Base-by-base conservation (phyloP, 2,888 invertebrate genomes). In the Megamerina dolium region DNA sequence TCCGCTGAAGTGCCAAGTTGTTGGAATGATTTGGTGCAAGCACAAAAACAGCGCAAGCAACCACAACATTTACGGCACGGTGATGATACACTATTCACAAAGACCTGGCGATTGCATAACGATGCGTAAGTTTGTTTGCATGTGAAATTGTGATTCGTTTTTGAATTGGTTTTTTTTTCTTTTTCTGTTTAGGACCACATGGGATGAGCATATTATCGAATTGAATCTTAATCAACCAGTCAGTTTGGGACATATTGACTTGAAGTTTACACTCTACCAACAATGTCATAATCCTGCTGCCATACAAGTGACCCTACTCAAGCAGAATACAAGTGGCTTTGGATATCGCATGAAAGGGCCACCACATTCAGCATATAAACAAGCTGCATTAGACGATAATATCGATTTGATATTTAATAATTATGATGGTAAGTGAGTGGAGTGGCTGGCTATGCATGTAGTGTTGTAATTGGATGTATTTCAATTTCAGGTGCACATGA, bases 171-270 rank as follows among this genome's bases (percentile, higher is more conserved):
- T 21, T 21, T 18, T 16, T 21, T 26, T 33, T 29, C 16, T 3
- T 20, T 27, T 45, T 37, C 33, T n/a, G 41, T 51, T 13, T 60
- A 79, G 79, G 38, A 80, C 87, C 17, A 90, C 92, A 0, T 92
- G 90, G 88, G 90, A 92, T 61, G 93, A 94, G 63, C 93, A 94
- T 59, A 80, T 93, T 19, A 83, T 94, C 58, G 94, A 94, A 67
- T 73, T 94, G 6, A 88, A 90, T 1, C 67, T 94, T 41, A 88
- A 91, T 0, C 81, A 84, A 52, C 82, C 83, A 37, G 80, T 82
- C 3, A 80, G 81, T 26, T 74, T 93, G 42, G 91, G 91, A n/a
- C 93, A 93, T 60, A 83, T 94, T 18, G 92, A 93, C 66, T 81
- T 94, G 34, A 84, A 86, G 52, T 93, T 92, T 63, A 83, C 83